Evolutionary conservation across 1,140 invertebrate genomes (phyloP), one percentile per base, ranked within the genome.

Genomic region (Drosophila suzukii): DNA sequence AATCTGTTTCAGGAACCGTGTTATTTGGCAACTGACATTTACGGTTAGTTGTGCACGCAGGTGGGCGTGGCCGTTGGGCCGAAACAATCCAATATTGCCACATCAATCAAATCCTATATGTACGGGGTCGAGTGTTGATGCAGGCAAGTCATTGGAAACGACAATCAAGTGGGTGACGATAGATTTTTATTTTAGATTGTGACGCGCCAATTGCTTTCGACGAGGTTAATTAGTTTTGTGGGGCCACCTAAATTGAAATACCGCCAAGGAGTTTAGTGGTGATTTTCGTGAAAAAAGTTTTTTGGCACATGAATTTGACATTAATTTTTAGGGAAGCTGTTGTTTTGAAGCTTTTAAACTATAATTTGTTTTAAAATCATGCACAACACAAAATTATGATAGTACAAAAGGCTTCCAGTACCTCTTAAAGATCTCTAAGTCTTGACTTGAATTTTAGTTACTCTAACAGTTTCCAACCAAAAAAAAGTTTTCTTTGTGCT

Each of bases 11-110:
- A 24, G 66, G 36, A 50, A 36, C 30, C 44, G 36, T 68, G 67
- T 49, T 70, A 71, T 71, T 70, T 71, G 66, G 65, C 65, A 58
- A 70, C 65, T 71, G 67, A 36, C 67, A 71, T 70, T 70, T 57
- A 58, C 44, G 56, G 36, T 30, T 30, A 17, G 47, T 13, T 54
- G 54, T 30, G 62, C 72, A 75, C 72, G 73, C 73, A 75, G 73
- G 54, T 75, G 72, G 73, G 73, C 72, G 73, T 75, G 73, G 47
- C 38, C 13, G 15, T 41, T 41, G 59, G 59, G 34, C 54, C 62
- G 41, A 47, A 75, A 39, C 70, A 75, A 75, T 75, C 73, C 73
- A 44, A 76, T 76, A 76, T 76, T 59, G 74, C 72, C 73, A 76
- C 73, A 76, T 76, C 73, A 75, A 75, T 76, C 73, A 76, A 75